Conservation (phyloP, 2,888 invertebrate genomes). For the Eristalis arbustorum region DNA sequence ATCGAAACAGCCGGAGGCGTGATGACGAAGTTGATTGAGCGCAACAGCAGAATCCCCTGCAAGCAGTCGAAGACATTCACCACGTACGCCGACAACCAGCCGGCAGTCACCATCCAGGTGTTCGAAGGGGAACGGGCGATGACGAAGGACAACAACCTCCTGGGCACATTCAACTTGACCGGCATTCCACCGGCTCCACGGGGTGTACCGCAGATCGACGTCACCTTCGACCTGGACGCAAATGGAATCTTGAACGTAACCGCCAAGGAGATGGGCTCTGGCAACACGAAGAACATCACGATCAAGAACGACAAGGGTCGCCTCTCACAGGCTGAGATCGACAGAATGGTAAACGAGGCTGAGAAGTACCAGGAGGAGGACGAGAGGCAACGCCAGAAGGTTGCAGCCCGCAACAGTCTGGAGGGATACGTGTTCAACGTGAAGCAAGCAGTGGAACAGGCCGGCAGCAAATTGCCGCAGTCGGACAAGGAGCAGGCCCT, state of each 20-base stretch:
- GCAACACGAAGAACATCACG: conserved; percentile 87
- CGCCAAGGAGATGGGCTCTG: conserved; percentile 86
- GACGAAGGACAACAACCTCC: conserved; percentile 95
- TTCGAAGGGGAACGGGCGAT: conserved; percentile 91
- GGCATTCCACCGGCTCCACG: conserved; percentile 97
- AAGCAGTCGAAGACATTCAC: conserved; percentile 88
- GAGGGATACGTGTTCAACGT: conserved; percentile 86
- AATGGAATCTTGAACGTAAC: conserved; percentile 96
- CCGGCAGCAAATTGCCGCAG: conserved; percentile 83
- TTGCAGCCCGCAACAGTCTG: conserved; percentile 86
- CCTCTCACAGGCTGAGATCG: conserved; percentile 90
- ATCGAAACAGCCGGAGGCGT: conserved; percentile 92
- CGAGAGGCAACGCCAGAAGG: conserved; percentile 85
- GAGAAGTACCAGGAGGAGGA: conserved; percentile 88
- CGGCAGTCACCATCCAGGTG: conserved; percentile 87
- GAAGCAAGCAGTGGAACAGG: conserved; percentile 86
- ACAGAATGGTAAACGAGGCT: conserved; percentile 88
- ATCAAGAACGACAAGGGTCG: conserved; percentile 92
- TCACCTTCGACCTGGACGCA: conserved; percentile 91
- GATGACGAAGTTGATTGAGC: conserved; percentile 88
- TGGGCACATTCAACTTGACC: conserved; percentile 97
- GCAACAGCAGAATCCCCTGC: conserved; percentile 87
- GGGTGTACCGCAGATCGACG: conserved; percentile 93
- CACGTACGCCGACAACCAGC: conserved; percentile 91
- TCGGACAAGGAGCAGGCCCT: conserved; percentile 86